A percentile compares a stretch with the other conserved stretches of the same genome.
Evolutionary conservation across 2,113 vertebrate species (phyloP).

Genomic region (Perccottus glenii): DNA sequence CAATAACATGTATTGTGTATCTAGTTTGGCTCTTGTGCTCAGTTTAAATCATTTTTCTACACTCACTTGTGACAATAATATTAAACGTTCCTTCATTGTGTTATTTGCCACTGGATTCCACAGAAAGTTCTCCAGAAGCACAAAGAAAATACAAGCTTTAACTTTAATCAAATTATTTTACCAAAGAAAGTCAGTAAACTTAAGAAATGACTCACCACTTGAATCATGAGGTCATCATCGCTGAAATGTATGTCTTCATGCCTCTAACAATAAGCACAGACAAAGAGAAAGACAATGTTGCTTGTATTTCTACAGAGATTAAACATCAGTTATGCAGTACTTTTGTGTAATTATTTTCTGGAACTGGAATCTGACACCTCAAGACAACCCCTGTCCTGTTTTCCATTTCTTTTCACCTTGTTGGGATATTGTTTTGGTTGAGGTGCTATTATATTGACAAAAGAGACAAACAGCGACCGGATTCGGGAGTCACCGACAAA

Average conservation of each 20-base stretch:
- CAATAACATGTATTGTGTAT: neutral
- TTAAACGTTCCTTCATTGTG: conserved; percentile 92
- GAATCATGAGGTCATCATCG: conserved; percentile 83
- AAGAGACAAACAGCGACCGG: conserved; percentile 93
- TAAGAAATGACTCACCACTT: conserved; percentile 86
- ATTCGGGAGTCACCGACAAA: conserved; percentile 97
- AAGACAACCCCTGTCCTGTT: neutral
- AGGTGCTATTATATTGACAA: conserved; percentile 90
- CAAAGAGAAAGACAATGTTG: conserved; percentile 40
- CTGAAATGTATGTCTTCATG: conserved; percentile 94
- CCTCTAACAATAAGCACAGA: conserved; percentile 70
- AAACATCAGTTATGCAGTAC: neutral
- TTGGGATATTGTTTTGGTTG: conserved; percentile 87
- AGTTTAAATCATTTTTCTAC: neutral
- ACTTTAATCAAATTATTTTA: conserved; percentile 3
- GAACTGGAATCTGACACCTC: neutral
- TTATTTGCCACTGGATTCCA: conserved; percentile 97
- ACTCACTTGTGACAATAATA: conserved; percentile 82
- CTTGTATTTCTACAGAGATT: neutral
- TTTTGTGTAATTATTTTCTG: no score
- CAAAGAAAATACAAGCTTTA: conserved; percentile 16
- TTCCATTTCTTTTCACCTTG: conserved; percentile 81
- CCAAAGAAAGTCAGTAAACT: neutral
- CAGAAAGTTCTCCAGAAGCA: conserved; percentile 88
- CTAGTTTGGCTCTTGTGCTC: neutral